Evolutionary conservation across 2,113 vertebrate genomes (phyloP), one percentile per base, ranked within the genome.

Genomic region (Anolis sagrei): DNA sequence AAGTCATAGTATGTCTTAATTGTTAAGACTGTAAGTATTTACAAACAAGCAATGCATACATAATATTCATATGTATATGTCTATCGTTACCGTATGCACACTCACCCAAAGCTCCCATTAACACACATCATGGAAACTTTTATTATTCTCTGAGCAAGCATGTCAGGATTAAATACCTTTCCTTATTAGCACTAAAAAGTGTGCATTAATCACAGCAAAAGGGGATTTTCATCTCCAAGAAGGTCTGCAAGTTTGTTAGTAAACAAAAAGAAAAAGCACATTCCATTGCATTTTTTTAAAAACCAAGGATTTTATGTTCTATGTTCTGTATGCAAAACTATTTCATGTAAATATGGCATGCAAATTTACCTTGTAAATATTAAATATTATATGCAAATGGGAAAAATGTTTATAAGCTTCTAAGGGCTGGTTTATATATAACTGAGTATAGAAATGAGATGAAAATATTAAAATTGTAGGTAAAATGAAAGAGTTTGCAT

Each of bases 281-380:
- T 36, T 39, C 5, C 61, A 39, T 64, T 19, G 21, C 39, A 76
- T 73, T 44, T 44, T 73, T 21, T 51, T 54, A 77, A 61, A 62
- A 73, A 49, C 5, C 13, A 79, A 54, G 27, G 54, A 51, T 73
- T 36, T 51, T 39, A 49, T 64, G 11, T 49, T 44, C 29, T 73
- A 49, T 74, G 19, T 64, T 61, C 29, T 73, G 49, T 66, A 66
- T 87, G 51, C 76, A 64, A 64, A 83, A 79, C 49, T 64, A 62
- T 32, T 83, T 54, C 76, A 87, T 83, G 61, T 44, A 44, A 44
- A 44, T 64, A 62, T 32, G 78, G 39, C 76, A 87, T 83, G 61
- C 39, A 83, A 87, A 51, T 61, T 27, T 58, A 13, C 18, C 54
- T 58, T 58, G 13, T 58, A 58, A 58, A 5, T 70, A 77, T 82